Percentiles rank a stretch among this genome's conserved stretches.
phyloP scores from a whole-genome alignment of 2,797 vertebrate genomes.

The Silurus lanzhouensis region DNA sequence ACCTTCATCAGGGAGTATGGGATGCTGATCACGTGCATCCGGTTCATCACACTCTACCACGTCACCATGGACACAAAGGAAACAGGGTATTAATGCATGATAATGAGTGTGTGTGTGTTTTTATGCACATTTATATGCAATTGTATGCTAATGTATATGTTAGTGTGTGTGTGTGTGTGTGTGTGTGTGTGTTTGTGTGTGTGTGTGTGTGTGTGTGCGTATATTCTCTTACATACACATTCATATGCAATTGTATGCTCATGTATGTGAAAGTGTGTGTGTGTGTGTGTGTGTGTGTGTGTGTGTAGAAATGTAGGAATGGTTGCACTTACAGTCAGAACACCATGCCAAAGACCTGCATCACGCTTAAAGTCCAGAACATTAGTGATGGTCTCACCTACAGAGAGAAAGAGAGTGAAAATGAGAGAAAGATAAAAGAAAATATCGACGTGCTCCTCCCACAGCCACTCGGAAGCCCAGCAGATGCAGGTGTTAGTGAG shows the following conservation, averaged over 20 bases:
- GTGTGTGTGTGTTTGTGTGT: slow-evolving; percentile 10
- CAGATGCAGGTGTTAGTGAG: too few relatives aligned
- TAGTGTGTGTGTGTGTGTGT: background rate
- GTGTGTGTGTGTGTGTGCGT: background rate
- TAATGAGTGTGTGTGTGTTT: slow-evolving; percentile 9
- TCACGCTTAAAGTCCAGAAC: slow-evolving; percentile 98
- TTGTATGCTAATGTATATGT: slow-evolving; percentile 2
- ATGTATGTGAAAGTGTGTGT: background rate
- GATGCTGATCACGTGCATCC: slow-evolving; percentile 94
- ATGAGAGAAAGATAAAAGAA: background rate
- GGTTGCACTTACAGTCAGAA: slow-evolving; percentile 84
- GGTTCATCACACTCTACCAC: slow-evolving; percentile 89
- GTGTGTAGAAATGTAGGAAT: background rate
- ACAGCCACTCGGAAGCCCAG: too few relatives aligned
- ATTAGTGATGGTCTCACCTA: slow-evolving; percentile 92
- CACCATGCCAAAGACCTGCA: slow-evolving; percentile 93
- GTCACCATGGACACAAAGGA: slow-evolving; percentile 13
- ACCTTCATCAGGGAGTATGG: slow-evolving; percentile 97
- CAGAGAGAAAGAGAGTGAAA: slow-evolving; percentile 50
- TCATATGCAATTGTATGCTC: background rate
- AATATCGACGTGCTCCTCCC: too few relatives aligned
- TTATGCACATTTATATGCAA: slow-evolving; percentile 1
- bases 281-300: background rate
- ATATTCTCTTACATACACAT: background rate
- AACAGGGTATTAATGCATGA: background rate